A percentile compares a stretch with the other conserved stretches of the same genome.
Evolutionary conservation across 2,797 vertebrate species (phyloP).

Genomic region (Spinus pinus): DNA sequence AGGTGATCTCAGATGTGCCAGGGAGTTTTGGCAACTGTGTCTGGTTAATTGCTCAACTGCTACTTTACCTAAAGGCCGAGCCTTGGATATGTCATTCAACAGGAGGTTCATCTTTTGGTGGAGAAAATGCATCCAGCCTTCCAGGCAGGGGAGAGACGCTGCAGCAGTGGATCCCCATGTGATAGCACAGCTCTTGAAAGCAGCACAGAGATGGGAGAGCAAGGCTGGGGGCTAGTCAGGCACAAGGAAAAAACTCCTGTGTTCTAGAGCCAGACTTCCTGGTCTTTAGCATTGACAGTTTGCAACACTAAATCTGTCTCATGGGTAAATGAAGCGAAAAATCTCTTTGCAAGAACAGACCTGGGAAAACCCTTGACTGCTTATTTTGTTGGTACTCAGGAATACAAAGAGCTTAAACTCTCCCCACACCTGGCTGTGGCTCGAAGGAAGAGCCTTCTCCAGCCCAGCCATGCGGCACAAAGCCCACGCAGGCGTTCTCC

Average conservation of each 20-base stretch:
- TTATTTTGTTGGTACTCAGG: neutral
- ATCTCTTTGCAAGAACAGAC: neutral
- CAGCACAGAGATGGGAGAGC: fast-evolving
- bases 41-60: neutral
- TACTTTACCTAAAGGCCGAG: neutral
- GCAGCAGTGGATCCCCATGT: neutral
- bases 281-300: neutral
- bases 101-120: neutral
- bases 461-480: neutral
- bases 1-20: neutral
- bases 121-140: neutral
- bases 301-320: neutral
- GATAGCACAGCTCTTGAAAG: fast-evolving
- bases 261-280: neutral
- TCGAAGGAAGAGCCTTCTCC: neutral
- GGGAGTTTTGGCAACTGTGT: neutral
- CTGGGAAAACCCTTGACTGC: neutral
- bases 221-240: neutral
- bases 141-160: neutral
- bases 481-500: neutral
- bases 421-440: neutral
- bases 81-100: neutral
- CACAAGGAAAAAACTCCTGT: neutral
- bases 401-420: neutral
- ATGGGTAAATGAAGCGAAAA: neutral